A percentile compares a stretch with the other conserved stretches of the same genome.
Conservation (phyloP, 2,113 vertebrate species). For the Passer montanus region DNA sequence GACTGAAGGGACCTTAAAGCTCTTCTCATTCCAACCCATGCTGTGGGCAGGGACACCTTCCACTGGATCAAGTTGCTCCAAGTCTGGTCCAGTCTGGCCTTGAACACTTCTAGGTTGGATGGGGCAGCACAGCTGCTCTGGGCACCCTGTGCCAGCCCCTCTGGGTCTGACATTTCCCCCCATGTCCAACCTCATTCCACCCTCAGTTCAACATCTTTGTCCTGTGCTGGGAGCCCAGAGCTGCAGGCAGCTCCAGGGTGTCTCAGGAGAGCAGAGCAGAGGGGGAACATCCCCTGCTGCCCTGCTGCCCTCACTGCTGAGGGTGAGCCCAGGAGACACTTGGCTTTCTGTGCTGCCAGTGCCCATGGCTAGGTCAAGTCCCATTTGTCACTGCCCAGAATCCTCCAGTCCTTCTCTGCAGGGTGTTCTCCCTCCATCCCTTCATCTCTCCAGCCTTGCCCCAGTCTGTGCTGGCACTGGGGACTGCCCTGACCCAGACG, state of each 20-base stretch:
- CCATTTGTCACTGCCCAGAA: not conserved
- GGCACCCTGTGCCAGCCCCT: not conserved
- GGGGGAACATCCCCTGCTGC: not conserved
- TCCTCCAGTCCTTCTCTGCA: not conserved
- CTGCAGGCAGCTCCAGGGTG: not conserved
- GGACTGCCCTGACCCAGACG: not conserved
- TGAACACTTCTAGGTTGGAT: not conserved
- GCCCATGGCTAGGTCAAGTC: not conserved
- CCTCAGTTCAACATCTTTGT: not conserved
- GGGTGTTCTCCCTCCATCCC: not conserved
- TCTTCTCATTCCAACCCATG: not conserved
- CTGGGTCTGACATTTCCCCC: not conserved
- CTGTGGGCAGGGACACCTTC: not conserved
- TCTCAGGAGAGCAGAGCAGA: not conserved
- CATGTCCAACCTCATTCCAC: not conserved
- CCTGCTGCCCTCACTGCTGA: not conserved
- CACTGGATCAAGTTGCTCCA: not conserved
- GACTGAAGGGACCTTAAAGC: not conserved
- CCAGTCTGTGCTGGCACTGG: not conserved
- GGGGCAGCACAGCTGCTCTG: not conserved
- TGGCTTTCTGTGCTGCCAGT: not conserved
- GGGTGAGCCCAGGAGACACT: not conserved
- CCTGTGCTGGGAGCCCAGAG: not conserved
- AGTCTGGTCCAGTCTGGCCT: rapidly evolving
- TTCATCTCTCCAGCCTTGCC: not conserved